phyloP scores from a whole-genome alignment of 2,113 vertebrate genomes.

The Epinephelus cyanopodus region DNA sequence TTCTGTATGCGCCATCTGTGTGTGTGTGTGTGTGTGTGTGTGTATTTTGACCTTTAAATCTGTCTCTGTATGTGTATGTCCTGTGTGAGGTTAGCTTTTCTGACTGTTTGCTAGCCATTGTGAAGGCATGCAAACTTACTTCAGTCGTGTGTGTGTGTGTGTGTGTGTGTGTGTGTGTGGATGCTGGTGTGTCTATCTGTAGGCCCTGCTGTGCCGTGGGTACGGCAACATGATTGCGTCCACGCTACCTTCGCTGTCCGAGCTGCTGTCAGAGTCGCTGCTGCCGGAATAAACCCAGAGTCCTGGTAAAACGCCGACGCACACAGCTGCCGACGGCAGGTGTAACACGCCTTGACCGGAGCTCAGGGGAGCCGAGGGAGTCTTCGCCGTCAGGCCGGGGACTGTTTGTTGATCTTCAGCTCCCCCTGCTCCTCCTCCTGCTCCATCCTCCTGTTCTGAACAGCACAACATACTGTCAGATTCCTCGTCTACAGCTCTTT shows the following conservation, averaged over 20 bases:
- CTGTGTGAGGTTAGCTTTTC: slow-evolving; percentile 16
- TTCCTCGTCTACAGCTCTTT: background rate
- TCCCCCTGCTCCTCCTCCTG: slow-evolving; percentile 54
- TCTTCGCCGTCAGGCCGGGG: slow-evolving; percentile 44
- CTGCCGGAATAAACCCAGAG: slow-evolving; percentile 95
- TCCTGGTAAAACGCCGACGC: slow-evolving; percentile 95
- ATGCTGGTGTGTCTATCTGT: slow-evolving; percentile 78
- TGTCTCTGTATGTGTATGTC: slow-evolving; percentile 26
- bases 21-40: slow-evolving; percentile 1
- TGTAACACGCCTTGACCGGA: slow-evolving; percentile 83
- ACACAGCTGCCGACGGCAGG: slow-evolving; percentile 93
- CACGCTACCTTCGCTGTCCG: slow-evolving; percentile 95
- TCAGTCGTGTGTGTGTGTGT: background rate
- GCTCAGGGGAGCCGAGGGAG: slow-evolving; percentile 51
- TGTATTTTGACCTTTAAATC: background rate
- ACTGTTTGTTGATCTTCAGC: slow-evolving; percentile 36
- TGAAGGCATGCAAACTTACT: slow-evolving; percentile 6
- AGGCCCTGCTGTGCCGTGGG: slow-evolving; percentile 76
- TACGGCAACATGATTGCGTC: slow-evolving; percentile 87
- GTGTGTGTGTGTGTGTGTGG: slow-evolving; percentile 3
- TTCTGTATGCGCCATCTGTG: background rate
- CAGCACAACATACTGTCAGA: slow-evolving; percentile 21
- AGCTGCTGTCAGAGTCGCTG: slow-evolving; percentile 98
- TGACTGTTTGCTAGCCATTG: slow-evolving; percentile 11
- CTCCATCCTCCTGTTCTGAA: slow-evolving; percentile 76